Evolutionary conservation across 2,888 invertebrate genomes (phyloP).

Genomic region (Agrochola litura): DNA sequence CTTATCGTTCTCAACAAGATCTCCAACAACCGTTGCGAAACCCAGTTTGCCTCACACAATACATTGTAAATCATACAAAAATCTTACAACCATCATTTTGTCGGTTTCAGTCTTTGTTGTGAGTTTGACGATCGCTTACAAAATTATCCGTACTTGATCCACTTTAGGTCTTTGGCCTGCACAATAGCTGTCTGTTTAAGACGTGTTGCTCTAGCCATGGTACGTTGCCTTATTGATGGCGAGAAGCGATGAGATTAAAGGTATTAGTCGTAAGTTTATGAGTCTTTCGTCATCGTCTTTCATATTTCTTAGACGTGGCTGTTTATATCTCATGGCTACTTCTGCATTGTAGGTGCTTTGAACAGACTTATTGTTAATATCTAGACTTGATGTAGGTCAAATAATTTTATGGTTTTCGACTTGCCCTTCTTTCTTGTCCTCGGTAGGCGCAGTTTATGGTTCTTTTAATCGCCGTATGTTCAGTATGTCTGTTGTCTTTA

Average conservation of each 20-base stretch:
- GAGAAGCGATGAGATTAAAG: conserved; percentile 33
- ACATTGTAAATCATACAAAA: conserved; percentile 53
- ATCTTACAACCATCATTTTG: conserved; percentile 53
- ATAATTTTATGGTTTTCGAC: background rate
- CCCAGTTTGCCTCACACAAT: conserved; percentile 38
- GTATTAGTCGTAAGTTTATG: conserved; percentile 18
- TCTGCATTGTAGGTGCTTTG: background rate
- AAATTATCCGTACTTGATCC: conserved; percentile 64
- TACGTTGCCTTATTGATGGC: conserved; percentile 41
- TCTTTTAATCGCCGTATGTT: background rate
- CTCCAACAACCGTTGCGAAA: conserved; percentile 29
- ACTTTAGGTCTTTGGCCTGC: conserved; percentile 66
- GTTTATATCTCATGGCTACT: background rate
- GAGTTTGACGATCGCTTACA: conserved; percentile 58
- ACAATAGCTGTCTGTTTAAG: conserved; percentile 69
- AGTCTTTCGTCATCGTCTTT: conserved; percentile 15
- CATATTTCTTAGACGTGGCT: background rate
- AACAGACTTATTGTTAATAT: background rate
- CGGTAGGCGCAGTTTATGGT: background rate
- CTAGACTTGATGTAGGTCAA: background rate
- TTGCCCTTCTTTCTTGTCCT: background rate
- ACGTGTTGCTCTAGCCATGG: conserved; percentile 32
- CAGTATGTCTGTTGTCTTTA: background rate
- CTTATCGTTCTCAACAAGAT: conserved; percentile 7
- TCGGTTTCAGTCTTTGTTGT: conserved; percentile 56